A percentile compares a stretch with the other conserved stretches of the same genome.
Evolutionary conservation across 1,140 invertebrate species (phyloP).

Genomic region (Drosophila sproati): DNA sequence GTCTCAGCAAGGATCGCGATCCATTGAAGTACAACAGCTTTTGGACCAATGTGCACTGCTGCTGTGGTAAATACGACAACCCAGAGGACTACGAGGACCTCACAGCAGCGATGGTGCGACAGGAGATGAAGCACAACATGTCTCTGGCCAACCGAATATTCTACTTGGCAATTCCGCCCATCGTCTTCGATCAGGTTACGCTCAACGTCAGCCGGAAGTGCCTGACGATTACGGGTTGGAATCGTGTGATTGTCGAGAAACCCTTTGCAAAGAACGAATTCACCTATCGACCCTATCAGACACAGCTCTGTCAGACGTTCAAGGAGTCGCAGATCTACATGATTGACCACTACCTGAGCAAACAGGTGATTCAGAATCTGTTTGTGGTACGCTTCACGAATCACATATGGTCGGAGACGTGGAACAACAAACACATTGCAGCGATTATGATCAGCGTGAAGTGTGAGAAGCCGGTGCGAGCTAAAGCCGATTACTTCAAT

Average conservation of each 20-base stretch:
- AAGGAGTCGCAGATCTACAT: constrained; percentile 69
- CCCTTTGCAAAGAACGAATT: constrained; percentile 60
- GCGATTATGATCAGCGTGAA: constrained; percentile 69
- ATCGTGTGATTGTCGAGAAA: constrained; percentile 60
- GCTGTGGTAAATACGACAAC: constrained; percentile 53
- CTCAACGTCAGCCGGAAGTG: constrained; percentile 59
- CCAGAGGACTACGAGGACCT: constrained; percentile 38
- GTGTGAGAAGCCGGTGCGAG: constrained; percentile 43
- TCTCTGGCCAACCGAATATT: constrained; percentile 58
- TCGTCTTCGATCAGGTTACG: constrained; percentile 49
- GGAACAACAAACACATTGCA: constrained; percentile 55
- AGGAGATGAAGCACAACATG: constrained; percentile 52
- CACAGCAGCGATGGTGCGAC: constrained; percentile 15
- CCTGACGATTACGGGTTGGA: constrained; percentile 44
- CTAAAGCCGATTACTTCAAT: constrained; percentile 58
- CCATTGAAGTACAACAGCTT: constrained; percentile 65
- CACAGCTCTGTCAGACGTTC: constrained; percentile 53
- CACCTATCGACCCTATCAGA: constrained; percentile 48
- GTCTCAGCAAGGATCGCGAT: constrained; percentile 42
- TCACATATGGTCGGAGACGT: constrained; percentile 56
- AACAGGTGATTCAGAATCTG: constrained; percentile 53
- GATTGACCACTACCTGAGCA: constrained; percentile 65
- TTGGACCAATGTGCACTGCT: constrained; percentile 56
- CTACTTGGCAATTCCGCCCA: constrained; percentile 57
- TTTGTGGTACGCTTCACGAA: constrained; percentile 61